phyloP scores from a whole-genome alignment of 2,888 invertebrate species.

The Sinohyriopsis cumingii region DNA sequence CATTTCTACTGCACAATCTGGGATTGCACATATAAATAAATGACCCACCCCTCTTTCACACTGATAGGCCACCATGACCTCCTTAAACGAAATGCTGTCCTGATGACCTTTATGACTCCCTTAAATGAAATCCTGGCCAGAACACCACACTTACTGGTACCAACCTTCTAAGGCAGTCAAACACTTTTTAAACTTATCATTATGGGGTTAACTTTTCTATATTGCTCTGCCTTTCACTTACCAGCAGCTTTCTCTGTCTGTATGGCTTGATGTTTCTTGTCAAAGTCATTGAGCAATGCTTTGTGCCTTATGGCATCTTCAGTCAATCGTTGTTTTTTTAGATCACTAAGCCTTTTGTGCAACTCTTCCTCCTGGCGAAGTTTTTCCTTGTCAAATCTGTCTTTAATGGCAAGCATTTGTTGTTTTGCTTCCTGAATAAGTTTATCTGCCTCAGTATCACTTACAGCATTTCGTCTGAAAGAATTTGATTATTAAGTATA shows the following conservation, averaged over 20 bases:
- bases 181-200: no score
- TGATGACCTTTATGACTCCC: no score
- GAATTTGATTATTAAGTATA: background rate
- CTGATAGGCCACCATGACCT: no score
- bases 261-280: constrained; percentile 48
- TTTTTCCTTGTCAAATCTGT: constrained; percentile 57
- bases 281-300: constrained; percentile 49
- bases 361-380: constrained; percentile 55
- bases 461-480: constrained; percentile 40
- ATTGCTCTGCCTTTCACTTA: constrained; percentile 11
- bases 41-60: no score
- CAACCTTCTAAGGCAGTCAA: no score
- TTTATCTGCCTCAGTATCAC: constrained; percentile 47
- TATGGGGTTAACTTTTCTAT: no score
- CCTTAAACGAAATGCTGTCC: no score
- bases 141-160: no score
- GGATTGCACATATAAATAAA: no score
- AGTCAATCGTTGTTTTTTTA: constrained; percentile 52
- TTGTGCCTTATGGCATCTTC: constrained; percentile 58
- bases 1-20: no score
- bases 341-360: constrained; percentile 57
- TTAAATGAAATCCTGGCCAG: no score
- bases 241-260: constrained; percentile 61
- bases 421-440: constrained; percentile 53
- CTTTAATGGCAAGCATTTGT: constrained; percentile 56